Evolutionary conservation across 1,140 invertebrate species (phyloP), one percentile per base, ranked within the genome.

Genomic region (Hycleus phaleratus): DNA sequence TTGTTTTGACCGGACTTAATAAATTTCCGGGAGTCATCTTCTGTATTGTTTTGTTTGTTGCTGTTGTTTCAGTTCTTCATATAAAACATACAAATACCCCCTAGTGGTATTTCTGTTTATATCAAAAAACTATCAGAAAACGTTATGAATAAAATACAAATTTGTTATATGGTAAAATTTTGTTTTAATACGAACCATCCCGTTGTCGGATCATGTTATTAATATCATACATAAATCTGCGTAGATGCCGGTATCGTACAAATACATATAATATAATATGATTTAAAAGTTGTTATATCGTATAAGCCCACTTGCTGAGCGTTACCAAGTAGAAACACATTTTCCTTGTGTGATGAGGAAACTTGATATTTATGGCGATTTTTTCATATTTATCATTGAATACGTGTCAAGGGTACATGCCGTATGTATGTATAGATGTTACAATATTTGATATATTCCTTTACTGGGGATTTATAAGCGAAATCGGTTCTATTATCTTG

Each of bases 81-180:
- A 32, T 32, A 32, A 32, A 32, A 7, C 32, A 4, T 32, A 32
- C 32, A 32, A 42, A 53, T 32, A 49, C 39, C 59, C 48, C 40
- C 59, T 54, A 26, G 48, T 43, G 25, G 59, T 39, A 52, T 43
- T 47, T 56, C 44, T 49, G 59, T 49, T 12, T 47, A 32, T 55
- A 60, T 57, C 59, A 50, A 56, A 56, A 54, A 50, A 51, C 53
- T 56, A 60, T 60, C 59, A 52, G 46, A 56, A 60, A 51, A 43
- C 18, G 40, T 45, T 49, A 51, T 57, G 59, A 61, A 61, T 61
- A 61, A 61, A 61, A 61, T 61, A 57, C 55, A 57, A 52, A 61
- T 61, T 61, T 61, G 59, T 61, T 56, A 32, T 50, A 26, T 45
- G 50, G 56, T 58, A 58, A 61, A 61, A 53, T 53, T 53, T 53